Percentiles rank a stretch among this genome's conserved stretches.
Evolutionary conservation across 2,113 vertebrate genomes (phyloP).

Genomic region (Prinia subflava): DNA sequence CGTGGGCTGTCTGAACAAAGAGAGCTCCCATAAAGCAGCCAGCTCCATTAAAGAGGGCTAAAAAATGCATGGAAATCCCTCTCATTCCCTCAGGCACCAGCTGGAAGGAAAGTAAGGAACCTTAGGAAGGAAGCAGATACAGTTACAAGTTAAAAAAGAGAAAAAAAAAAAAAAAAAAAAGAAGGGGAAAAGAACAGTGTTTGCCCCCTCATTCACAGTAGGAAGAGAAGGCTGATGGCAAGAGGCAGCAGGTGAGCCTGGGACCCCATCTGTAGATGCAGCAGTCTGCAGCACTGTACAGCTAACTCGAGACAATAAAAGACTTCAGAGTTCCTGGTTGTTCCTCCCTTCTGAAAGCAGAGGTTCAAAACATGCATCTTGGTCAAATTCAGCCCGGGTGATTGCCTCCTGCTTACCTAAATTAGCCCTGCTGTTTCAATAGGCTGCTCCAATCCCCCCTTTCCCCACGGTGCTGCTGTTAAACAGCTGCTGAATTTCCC

Average conservation of each 20-base stretch:
- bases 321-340: background rate
- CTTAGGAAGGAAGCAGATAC: slow-evolving; percentile 60
- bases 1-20: slow-evolving; percentile 77
- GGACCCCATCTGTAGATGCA: background rate
- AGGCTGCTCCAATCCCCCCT: background rate
- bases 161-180: too few species aligned
- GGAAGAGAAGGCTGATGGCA: background rate
- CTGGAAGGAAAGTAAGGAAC: slow-evolving; percentile 80
- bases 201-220: background rate
- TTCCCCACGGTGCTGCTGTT: background rate
- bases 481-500: slow-evolving; percentile 17
- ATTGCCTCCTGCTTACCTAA: background rate
- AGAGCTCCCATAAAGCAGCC: slow-evolving; percentile 86
- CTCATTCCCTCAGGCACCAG: slow-evolving; percentile 81
- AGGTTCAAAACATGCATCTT: background rate
- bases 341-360: background rate
- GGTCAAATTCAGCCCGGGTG: background rate
- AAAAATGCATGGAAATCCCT: slow-evolving; percentile 83
- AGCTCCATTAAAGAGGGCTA: slow-evolving; percentile 86
- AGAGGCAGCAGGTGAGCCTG: background rate
- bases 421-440: background rate
- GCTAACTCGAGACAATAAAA: background rate
- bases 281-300: background rate
- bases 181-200: background rate
- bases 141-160: background rate